Base-by-base conservation (phyloP, 2,113 vertebrate species). In the Datnioides undecimradiatus region DNA sequence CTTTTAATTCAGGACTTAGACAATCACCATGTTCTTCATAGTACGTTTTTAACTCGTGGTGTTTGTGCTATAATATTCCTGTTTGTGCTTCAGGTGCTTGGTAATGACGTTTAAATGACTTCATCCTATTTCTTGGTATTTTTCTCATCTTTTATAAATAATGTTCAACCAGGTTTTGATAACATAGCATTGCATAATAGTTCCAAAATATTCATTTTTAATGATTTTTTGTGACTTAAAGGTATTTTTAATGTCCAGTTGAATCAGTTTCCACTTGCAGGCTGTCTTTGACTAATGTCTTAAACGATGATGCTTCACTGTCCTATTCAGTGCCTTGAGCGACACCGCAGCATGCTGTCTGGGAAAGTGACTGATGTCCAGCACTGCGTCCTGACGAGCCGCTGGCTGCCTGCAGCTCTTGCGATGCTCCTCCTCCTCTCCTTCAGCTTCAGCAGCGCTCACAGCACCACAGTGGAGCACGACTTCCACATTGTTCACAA, bases 401-500 rank as follows among this genome's bases (percentile, higher is more conserved):
- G 87, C 73, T 93, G 90, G 90, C 86, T 96, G 84, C 88, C 93
- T 2, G 89, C 91, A 38, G 64, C 94, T 48, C 94, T 95, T 12
- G 27, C 93, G 17, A 79, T 96, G 48, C 80, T 82, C 38, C 93
- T 97, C 68, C 80, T 97, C 73, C 57, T 96, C 66, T 96, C 92
- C 0, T 84, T 87, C 81, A 93, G 87, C 84, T 74, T 95, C 81
- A 92, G 92, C 73, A 84, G 91, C 54, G 95, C 91, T 48, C 94
- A 95, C 90, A 94, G 95, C 85, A 94, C 94, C 78, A 93, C 95
- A 0, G 93, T 96, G 82, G 96, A 96, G 87, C 96, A 97, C 49
- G 95, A 97, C 82, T 95, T 97, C 88, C 96, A 96, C 89, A 96
- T 94, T 25, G 91, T 95, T 62, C 95, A 95, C 85, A 96, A 97